Conservation (phyloP, 2,113 vertebrate species). For the Otocyon megalotis region DNA sequence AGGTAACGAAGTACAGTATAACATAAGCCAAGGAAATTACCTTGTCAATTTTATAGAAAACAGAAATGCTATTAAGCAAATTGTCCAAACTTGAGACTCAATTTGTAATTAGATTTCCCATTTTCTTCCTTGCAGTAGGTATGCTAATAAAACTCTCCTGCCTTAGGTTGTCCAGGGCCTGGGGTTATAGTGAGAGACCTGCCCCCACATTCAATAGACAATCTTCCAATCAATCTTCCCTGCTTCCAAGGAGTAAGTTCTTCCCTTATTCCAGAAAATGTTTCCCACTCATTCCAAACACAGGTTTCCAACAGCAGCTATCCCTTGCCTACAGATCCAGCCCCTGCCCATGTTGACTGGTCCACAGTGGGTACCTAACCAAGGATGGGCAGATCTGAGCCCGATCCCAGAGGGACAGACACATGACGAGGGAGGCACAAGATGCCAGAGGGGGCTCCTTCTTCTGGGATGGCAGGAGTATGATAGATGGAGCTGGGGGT, state of each 20-base stretch:
- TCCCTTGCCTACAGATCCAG: not conserved
- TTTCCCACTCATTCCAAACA: not conserved
- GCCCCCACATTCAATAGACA: fast-evolving
- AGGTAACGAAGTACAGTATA: not conserved
- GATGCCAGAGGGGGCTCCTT: not conserved
- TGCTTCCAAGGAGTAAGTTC: not conserved
- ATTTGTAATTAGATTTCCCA: not conserved
- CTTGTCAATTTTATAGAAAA: not conserved
- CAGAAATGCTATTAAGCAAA: not conserved
- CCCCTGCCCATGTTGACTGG: fast-evolving
- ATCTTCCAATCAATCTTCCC: not conserved
- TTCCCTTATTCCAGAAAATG: not conserved
- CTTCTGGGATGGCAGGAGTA: fast-evolving
- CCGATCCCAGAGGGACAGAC: not conserved
- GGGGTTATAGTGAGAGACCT: too few relatives aligned
- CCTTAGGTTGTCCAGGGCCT: not conserved
- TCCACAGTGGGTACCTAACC: not conserved
- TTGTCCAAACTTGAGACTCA: not conserved
- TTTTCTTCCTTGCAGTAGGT: not conserved
- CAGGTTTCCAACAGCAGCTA: not conserved
- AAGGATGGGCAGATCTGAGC: not conserved
- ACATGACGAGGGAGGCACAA: not conserved
- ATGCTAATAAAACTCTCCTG: not conserved
- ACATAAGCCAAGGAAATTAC: not conserved
- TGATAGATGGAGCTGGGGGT: not conserved